Evolutionary conservation across 2,888 invertebrate genomes (phyloP).

Genomic region (Proisotoma minuta): DNA sequence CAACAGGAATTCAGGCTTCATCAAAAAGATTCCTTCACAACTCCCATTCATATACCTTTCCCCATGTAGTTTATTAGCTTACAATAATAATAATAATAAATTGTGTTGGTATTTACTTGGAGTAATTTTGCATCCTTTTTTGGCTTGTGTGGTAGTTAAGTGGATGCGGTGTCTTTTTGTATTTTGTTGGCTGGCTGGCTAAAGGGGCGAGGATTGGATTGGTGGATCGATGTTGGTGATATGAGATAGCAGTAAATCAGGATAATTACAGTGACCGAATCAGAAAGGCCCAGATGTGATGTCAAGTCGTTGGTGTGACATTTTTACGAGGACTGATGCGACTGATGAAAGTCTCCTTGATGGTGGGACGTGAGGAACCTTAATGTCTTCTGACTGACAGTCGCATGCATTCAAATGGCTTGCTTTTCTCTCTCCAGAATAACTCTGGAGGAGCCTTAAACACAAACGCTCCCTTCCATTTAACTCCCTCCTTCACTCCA

Average conservation of each 20-base stretch:
- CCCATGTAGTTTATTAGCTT: too few relatives aligned
- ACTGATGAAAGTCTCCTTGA: constrained; percentile 25
- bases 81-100: too few relatives aligned
- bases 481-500: too few relatives aligned
- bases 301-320: constrained; percentile 47
- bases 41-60: too few relatives aligned
- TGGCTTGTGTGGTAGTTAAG: too few relatives aligned
- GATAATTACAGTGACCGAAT: constrained; percentile 48
- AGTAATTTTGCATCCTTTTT: too few relatives aligned
- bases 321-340: constrained; percentile 47
- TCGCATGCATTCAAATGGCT: constrained; percentile 48
- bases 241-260: constrained; percentile 48
- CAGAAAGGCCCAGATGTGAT: constrained; percentile 48
- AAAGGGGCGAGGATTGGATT: background rate
- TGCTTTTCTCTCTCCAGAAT: constrained; percentile 38
- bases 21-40: too few relatives aligned
- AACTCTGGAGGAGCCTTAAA: too few relatives aligned
- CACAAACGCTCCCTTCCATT: background rate
- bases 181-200: too few relatives aligned
- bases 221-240: constrained; percentile 45
- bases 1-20: too few relatives aligned
- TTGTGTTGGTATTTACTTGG: too few relatives aligned
- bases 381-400: constrained; percentile 47
- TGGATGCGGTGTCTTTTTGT: too few relatives aligned
- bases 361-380: constrained; percentile 47